Evolutionary conservation across 2,888 invertebrate genomes (phyloP).

Genomic region (Drosophila formosana): DNA sequence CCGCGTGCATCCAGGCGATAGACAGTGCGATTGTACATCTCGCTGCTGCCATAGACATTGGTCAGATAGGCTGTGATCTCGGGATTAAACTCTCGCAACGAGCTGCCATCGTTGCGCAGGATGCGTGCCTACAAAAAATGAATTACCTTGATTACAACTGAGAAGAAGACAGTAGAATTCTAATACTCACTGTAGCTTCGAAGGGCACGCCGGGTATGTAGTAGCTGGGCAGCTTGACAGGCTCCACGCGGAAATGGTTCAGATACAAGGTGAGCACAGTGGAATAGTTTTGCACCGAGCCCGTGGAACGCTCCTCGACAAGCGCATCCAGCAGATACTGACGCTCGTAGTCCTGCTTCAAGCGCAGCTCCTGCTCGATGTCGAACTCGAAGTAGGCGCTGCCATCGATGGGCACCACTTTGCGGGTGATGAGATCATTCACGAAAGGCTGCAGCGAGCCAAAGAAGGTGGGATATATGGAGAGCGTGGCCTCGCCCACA

Average conservation of each 20-base stretch:
- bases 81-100: conserved; percentile 87
- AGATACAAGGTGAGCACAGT: conserved; percentile 92
- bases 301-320: conserved; percentile 95
- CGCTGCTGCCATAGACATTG: conserved; percentile 83
- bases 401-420: conserved; percentile 89
- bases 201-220: conserved; percentile 96
- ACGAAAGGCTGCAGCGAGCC: conserved; percentile 84
- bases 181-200: conserved; percentile 80
- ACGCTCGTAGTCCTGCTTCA: conserved; percentile 92
- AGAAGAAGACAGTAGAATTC: too few relatives aligned
- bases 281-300: conserved; percentile 92
- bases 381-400: conserved; percentile 91
- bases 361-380: conserved; percentile 90
- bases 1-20: conserved; percentile 81
- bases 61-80: conserved; percentile 86
- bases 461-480: conserved; percentile 92
- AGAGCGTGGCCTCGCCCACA: conserved; percentile 93
- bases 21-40: conserved; percentile 82
- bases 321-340: conserved; percentile 94
- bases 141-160: too few relatives aligned
- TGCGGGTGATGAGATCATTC: conserved; percentile 87
- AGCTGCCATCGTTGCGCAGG: conserved; percentile 89
- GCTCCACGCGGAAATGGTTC: conserved; percentile 91
- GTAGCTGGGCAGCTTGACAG: conserved; percentile 93
- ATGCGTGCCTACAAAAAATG: conserved; percentile 87